Evolutionary conservation across 1,140 invertebrate genomes (phyloP), one percentile per base, ranked within the genome.

Genomic region (Temnothorax longispinosus): DNA sequence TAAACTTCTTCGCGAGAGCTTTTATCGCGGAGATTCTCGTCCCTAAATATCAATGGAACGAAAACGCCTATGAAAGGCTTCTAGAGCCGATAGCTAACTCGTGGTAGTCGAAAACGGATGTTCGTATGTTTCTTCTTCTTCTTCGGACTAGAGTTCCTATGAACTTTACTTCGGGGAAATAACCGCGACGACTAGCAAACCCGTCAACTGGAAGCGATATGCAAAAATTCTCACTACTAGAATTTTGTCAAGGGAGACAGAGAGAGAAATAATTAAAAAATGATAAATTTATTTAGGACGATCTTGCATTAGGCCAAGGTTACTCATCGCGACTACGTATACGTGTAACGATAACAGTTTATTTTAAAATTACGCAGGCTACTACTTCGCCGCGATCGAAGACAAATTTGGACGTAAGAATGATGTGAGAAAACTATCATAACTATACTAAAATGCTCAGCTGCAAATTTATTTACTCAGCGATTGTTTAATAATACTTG

Each of bases 1-100:
- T 91, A 91, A 91, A 88, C 67, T 87, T 76, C 84, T 78, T 58
- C 21, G 78, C n/a, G 35, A 75, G 47, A 62, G 75, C 78, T 87
- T 90, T 89, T 90, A 90, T 89, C 67, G 72, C 56, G 11, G 2
- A 54, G 3, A 56, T 52, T 78, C 47, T 75, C 18, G 18, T 74
- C n/a, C 41, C 18, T 84, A 56, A 75, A 84, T 82, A 82, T 74
- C 52, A 84, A 60, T 84, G 27, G 35, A 65, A 3, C 41, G 52
- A 78, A 54, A 56, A 32, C 13, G 5, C 2, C 8, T 62, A 21
- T 6, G 44, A 89, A 44, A 89, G 10, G 0, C 8, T 58, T 71
- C 3, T 74, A 60, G 27, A 60, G 3, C 13, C 5, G n/a, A 67
- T 77, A 62, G 44, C 2, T 54, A 69, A 38, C 8, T 27, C 1